Evolutionary conservation across 2,888 invertebrate genomes (phyloP).

Genomic region (Meta bourneti): DNA sequence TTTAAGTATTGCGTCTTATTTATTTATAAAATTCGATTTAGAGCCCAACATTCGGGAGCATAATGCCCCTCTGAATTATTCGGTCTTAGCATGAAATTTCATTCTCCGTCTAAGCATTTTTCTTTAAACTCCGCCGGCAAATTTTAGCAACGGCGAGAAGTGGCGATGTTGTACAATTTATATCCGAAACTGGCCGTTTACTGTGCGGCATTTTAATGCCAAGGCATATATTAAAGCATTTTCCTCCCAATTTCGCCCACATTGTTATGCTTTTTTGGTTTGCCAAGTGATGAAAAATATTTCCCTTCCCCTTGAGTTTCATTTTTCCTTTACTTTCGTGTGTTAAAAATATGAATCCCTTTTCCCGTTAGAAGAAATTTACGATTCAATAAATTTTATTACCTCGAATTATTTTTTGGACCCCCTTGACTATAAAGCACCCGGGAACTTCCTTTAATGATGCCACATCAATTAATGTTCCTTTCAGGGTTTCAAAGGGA

Average conservation of each 20-base stretch:
- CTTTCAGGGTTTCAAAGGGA: constrained; percentile 16
- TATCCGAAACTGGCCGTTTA: background rate
- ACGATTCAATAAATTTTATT: constrained; percentile 60
- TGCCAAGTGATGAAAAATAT: constrained; percentile 8
- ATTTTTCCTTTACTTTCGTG: constrained; percentile 40
- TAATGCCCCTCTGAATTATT: background rate
- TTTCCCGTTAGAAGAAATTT: constrained; percentile 35
- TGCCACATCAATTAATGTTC: constrained; percentile 54
- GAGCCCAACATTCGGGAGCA: background rate
- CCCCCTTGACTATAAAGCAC: constrained; percentile 33
- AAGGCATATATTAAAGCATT: constrained; percentile 13
- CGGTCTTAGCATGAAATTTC: background rate
- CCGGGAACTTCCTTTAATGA: constrained; percentile 48
- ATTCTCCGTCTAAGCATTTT: background rate
- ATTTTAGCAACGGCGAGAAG: background rate
- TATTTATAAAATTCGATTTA: background rate
- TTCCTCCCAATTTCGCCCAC: constrained; percentile 2
- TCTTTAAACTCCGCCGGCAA: background rate
- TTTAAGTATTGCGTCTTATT: background rate
- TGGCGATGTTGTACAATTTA: background rate
- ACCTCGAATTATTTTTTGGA: constrained; percentile 41
- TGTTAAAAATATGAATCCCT: constrained; percentile 8
- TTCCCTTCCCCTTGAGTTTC: background rate
- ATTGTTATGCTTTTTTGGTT: background rate
- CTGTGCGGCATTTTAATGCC: background rate